These are phyloP conservation scores for Notothenia rossii DNA, from an alignment of 2,113 vertebrate genomes.

Conservation along the genomic window DNA sequence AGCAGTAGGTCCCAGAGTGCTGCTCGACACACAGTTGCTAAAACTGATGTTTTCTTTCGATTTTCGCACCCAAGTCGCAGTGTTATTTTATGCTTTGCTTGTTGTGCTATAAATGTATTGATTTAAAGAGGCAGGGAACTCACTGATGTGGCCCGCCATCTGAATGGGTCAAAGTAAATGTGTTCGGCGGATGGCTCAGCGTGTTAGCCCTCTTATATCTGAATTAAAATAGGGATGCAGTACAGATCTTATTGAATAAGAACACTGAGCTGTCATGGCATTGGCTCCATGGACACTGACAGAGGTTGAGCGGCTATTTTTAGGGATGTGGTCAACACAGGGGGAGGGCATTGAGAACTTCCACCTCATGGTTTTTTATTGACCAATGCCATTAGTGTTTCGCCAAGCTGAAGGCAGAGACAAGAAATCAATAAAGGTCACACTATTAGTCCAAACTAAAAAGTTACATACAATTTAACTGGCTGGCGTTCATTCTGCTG, in stretches of 20 bases:
- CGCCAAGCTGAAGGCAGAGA: slow-evolving; percentile 76
- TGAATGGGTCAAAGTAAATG: slow-evolving; percentile 64
- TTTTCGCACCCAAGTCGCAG: slow-evolving; percentile 45
- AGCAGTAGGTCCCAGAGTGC: slow-evolving; percentile 53
- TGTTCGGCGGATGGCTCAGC: slow-evolving; percentile 66
- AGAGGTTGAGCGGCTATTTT: slow-evolving; percentile 74
- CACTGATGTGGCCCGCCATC: slow-evolving; percentile 50
- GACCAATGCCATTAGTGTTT: slow-evolving; percentile 85
- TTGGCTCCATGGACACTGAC: slow-evolving; percentile 52
- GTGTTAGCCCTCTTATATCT: slow-evolving; percentile 59
- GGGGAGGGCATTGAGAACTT: slow-evolving; percentile 77
- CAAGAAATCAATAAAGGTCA: slow-evolving; percentile 84
- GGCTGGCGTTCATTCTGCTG: slow-evolving; percentile 71
- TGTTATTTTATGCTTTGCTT: slow-evolving; percentile 63
- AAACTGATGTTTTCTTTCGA: slow-evolving; percentile 63
- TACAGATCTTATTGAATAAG: slow-evolving; percentile 57
- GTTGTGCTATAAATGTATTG: slow-evolving; percentile 68
- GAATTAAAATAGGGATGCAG: slow-evolving; percentile 54
- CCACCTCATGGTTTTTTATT: slow-evolving; percentile 82
- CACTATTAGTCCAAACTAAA: slow-evolving; percentile 79
- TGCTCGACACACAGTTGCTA: slow-evolving; percentile 38
- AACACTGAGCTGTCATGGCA: slow-evolving; percentile 58
- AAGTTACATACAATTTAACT: slow-evolving; percentile 83
- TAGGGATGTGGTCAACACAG: slow-evolving; percentile 69
- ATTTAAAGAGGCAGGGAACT: slow-evolving; percentile 66